A percentile compares a stretch with the other conserved stretches of the same genome.
Conservation (phyloP, 2,888 invertebrate species). For the Limenitis camilla region DNA sequence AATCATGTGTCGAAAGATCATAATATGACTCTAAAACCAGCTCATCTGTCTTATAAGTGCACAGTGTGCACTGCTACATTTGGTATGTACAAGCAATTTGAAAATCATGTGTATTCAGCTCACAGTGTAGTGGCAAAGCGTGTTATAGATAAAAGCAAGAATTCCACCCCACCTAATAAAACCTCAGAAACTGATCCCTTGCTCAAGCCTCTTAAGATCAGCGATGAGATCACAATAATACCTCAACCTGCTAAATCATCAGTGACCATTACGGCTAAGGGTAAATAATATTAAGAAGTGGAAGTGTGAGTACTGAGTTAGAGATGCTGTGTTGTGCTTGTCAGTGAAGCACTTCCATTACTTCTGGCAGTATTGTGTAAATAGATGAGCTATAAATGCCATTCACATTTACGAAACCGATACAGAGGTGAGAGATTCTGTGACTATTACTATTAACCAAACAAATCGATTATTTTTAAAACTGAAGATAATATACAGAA, state of each 20-base stretch:
- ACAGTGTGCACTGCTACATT: conserved; percentile 96
- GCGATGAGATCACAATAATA: conserved; percentile 94
- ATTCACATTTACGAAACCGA: conserved; percentile 49
- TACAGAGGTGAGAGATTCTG: conserved; percentile 42
- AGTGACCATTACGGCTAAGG: conserved; percentile 64
- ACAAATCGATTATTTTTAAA: conserved; percentile 49
- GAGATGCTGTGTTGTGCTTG: conserved; percentile 34
- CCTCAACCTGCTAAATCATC: conserved; percentile 83
- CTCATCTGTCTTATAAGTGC: conserved; percentile 95
- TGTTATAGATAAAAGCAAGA: conserved; percentile 85
- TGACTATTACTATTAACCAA: conserved; percentile 48
- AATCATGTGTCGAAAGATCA: conserved; percentile 96
- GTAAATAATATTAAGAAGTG: conserved; percentile 55
- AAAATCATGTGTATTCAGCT: conserved; percentile 95
- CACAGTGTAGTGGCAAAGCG: conserved; percentile 93
- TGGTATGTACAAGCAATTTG: conserved; percentile 96
- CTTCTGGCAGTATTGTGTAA: conserved; percentile 66
- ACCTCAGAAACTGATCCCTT: conserved; percentile 74
- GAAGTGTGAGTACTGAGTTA: conserved; percentile 36
- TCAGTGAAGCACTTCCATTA: conserved; percentile 46
- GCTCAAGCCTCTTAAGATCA: conserved; percentile 89
- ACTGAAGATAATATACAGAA: conserved; percentile 30
- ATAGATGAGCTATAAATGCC: conserved; percentile 51
- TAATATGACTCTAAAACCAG: conserved; percentile 93
- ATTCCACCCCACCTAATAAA: conserved; percentile 43